Evolutionary conservation across 30 jellyfish, hydroid and myxozoan genomes (phyloP).

Genomic region (Aurelia aurita): DNA sequence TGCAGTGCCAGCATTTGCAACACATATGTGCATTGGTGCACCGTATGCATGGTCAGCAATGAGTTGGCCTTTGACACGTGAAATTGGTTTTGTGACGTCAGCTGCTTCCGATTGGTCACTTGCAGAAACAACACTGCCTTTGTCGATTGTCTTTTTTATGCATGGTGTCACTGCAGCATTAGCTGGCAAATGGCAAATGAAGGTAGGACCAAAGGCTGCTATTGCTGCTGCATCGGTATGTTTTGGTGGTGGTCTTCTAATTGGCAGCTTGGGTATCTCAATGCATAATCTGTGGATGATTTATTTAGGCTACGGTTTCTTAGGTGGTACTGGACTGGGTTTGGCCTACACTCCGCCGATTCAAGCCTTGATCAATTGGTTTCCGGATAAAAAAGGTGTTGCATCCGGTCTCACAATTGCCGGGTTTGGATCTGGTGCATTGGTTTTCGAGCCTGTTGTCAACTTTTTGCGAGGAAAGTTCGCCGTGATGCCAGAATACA

Average conservation of each 20-base stretch:
- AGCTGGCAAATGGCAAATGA: slow-evolving; percentile 80
- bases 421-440: slow-evolving; percentile 77
- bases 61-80: slow-evolving; percentile 79
- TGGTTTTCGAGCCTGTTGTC: slow-evolving; percentile 68
- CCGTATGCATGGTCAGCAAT: slow-evolving; percentile 83
- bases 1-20: slow-evolving; percentile 74
- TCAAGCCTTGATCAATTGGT: slow-evolving; percentile 72
- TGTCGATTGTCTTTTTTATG: slow-evolving; percentile 67
- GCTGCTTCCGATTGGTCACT: slow-evolving; percentile 79
- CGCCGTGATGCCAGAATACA: slow-evolving; percentile 56
- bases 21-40: slow-evolving; percentile 80
- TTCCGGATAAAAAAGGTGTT: slow-evolving; percentile 72
- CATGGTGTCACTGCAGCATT: slow-evolving; percentile 66
- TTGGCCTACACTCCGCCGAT: slow-evolving; percentile 75
- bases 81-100: slow-evolving; percentile 66
- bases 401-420: slow-evolving; percentile 78
- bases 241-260: slow-evolving; percentile 69
- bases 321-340: slow-evolving; percentile 74
- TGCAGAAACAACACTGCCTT: slow-evolving; percentile 73
- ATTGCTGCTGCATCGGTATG: slow-evolving; percentile 63
- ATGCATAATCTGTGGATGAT: slow-evolving; percentile 59
- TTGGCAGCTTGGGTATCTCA: slow-evolving; percentile 68
- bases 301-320: slow-evolving; percentile 65
- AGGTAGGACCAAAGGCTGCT: slow-evolving; percentile 73
- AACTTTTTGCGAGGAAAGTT: slow-evolving; percentile 44